Base-by-base conservation (phyloP, 2,888 invertebrate genomes). In the Eumacrocentrus americanus region DNA sequence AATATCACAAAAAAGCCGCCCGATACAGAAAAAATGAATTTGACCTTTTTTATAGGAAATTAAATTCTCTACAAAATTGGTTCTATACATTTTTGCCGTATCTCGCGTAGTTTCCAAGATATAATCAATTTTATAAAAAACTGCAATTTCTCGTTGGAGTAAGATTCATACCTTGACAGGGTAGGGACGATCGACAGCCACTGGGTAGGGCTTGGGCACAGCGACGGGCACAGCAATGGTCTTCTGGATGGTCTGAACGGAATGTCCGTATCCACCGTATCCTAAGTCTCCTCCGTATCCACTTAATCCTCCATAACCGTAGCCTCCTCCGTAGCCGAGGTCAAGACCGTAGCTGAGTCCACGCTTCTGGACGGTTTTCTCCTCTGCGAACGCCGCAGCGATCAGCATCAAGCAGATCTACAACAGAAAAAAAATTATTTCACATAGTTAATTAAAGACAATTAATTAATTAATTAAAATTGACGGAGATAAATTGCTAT, bases 181-280 rank as follows among this genome's bases (percentile, higher is more conserved):
- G n/a, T 83, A 77, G 57, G 82, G 81, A 59, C 83, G 83, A 66
- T 83, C 83, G 35, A 85, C 83, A 12, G 81, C 75, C 6, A 83
- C 82, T 38, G 83, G 80, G 63, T 83, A 83, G 18, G 84, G 83
- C 57, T 83, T 80, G 14, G 83, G 82, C 6, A 83, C 78, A 9
- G 82, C 81, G 0, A 83, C 78, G 3, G 69, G 83, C 1, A 84
- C 81, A 48, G 82, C 78, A 42, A 83, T 77, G 60, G 83, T 82
- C 57, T 83, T 83, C 20, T 83, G 82, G 60, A 84, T 77, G 46
- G 82, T 79, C 29, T 65, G 67, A 11, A 80, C 72, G 38, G 80
- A 77, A 18, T 47, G 77, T 58, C 65, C 57, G 40, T 64, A 57
- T 20, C 46, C 60, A 9, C 37, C 22, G n/a, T 51, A 14, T 48